Base-by-base conservation (phyloP, 2,113 vertebrate species). In the Diphyllodes magnificus region DNA sequence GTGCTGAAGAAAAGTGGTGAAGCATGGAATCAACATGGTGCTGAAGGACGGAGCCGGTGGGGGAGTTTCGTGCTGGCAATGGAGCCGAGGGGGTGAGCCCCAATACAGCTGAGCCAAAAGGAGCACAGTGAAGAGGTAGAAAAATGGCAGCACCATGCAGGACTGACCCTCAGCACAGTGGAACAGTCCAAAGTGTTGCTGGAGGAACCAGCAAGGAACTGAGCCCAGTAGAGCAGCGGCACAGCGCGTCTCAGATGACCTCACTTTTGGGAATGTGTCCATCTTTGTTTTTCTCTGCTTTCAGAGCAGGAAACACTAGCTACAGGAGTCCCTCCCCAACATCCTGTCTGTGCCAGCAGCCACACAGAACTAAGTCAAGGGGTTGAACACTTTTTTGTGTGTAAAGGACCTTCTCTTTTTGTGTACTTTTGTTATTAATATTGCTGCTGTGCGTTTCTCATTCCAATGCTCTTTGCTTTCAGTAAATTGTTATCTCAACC, bases 81-180 rank as follows among this genome's bases (percentile, higher is more conserved):
- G 1, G 37, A 51, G 21, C 7, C 0, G 0, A 42, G 31, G 9
- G 1, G 1, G 11, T 1, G 3, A 44, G 4, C 18, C 9, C 15
- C 22, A 60, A 19, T 33, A 19, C 28, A 24, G 12, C 18, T 27
- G 45, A 77, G 15, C 18, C 12, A 28, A 60, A 39, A 53, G 18
- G 5, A 60, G 22, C 8, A 7, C 33, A 13, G 15, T 44, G 33
- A 53, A 19, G 53, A 37, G 15, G 8, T 6, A 33, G 33, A 28
- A 39, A 23, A 60, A 45, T 33, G 12, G 7, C 27, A 60, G 24
- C 15, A 33, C 37, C 18, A 9, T 24, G 15, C 22, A 53, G 28
- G 72, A 45, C 33, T 15, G 63, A 68, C 8, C 10, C 7, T 7
- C 22, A 60, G 45, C 18, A 69, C 23, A 33, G 12, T 28, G 33